A percentile compares a stretch with the other conserved stretches of the same genome.
Conservation (phyloP, 2,113 vertebrate species). For the Clupea harengus region DNA sequence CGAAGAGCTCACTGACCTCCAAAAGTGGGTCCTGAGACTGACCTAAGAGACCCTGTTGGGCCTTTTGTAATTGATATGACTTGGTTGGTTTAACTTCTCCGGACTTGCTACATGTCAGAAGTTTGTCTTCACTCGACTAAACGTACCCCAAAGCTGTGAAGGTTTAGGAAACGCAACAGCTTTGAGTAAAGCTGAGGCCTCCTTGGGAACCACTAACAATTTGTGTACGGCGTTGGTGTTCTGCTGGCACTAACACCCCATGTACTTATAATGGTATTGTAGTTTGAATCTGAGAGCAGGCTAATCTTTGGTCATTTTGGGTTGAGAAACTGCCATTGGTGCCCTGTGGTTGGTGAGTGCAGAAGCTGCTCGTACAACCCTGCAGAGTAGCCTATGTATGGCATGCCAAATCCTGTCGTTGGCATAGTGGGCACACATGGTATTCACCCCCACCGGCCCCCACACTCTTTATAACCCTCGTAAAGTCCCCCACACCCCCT, state of each 20-base stretch:
- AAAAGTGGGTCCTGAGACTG: no score
- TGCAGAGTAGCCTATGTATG: neutral
- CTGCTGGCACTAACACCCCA: neutral
- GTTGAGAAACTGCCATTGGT: neutral
- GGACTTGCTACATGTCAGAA: neutral
- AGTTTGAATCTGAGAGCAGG: neutral
- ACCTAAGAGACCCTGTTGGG: no score
- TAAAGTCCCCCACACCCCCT: neutral
- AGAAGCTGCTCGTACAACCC: neutral
- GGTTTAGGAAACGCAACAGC: neutral
- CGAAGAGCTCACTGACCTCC: no score
- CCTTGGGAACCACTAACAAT: neutral
- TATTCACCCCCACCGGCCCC: neutral
- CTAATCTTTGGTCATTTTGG: neutral
- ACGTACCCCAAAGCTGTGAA: no score
- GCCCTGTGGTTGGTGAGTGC: neutral
- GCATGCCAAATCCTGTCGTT: neutral
- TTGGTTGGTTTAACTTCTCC: no score
- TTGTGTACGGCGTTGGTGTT: neutral
- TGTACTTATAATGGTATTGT: neutral
- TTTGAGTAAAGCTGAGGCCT: neutral
- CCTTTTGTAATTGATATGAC: no score
- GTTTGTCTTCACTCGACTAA: neutral
- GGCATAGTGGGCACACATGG: constrained; percentile 3
- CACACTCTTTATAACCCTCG: neutral